These are phyloP conservation scores for Toxotes jaculatrix DNA, from an alignment of 2,113 vertebrate species.

Conservation along the genomic window DNA sequence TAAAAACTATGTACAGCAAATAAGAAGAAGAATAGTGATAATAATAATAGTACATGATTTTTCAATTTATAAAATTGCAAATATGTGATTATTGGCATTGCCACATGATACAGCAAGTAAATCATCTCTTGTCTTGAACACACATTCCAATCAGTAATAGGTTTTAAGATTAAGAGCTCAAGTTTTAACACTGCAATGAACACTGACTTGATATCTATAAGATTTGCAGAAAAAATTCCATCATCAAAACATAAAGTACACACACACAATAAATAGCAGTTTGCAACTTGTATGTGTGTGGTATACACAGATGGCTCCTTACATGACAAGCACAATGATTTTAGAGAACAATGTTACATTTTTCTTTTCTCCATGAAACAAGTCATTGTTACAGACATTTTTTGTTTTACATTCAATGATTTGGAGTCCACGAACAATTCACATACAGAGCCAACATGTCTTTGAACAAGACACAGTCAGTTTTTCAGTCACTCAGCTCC, in stretches of 20 bases:
- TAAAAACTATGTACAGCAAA: slow-evolving; percentile 77
- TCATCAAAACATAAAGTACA: slow-evolving; percentile 68
- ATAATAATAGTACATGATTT: slow-evolving; percentile 42
- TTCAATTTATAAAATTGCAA: slow-evolving; percentile 78
- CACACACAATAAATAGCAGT: slow-evolving; percentile 73
- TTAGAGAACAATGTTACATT: slow-evolving; percentile 66
- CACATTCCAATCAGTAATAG: slow-evolving; percentile 59
- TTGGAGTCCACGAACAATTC: slow-evolving; percentile 67
- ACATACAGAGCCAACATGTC: slow-evolving; percentile 57
- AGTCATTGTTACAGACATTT: slow-evolving; percentile 80
- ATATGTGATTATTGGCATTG: slow-evolving; percentile 66
- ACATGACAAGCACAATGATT: slow-evolving; percentile 74
- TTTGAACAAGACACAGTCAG: slow-evolving; percentile 51
- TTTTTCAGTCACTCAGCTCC: slow-evolving; percentile 43
- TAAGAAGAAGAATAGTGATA: slow-evolving; percentile 52
- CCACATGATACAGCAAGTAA: slow-evolving; percentile 62
- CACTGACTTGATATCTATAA: slow-evolving; percentile 73
- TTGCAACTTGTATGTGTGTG: slow-evolving; percentile 70
- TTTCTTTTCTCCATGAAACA: slow-evolving; percentile 59
- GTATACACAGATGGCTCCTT: slow-evolving; percentile 77
- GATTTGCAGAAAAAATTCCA: slow-evolving; percentile 53
- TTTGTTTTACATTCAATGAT: slow-evolving; percentile 82
- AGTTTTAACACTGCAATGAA: slow-evolving; percentile 76
- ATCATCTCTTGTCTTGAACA: slow-evolving; percentile 47
- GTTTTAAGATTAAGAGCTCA: slow-evolving; percentile 64